These are phyloP conservation scores for Thalassoma bifasciatum DNA, from an alignment of 2,113 vertebrate species.

Conservation along the genomic window DNA sequence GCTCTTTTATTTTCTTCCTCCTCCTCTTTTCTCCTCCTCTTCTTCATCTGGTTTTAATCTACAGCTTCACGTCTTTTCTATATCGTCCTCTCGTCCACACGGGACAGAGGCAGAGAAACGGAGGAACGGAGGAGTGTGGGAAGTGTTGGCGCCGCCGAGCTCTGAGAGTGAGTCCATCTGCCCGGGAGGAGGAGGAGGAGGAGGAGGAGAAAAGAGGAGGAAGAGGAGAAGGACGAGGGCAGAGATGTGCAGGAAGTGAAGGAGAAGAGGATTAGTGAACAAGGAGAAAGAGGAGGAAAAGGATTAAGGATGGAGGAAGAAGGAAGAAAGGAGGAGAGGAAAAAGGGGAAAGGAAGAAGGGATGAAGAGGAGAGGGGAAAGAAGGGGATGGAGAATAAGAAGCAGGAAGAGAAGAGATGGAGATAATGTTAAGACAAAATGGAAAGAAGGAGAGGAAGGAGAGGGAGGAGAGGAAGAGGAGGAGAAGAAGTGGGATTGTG, in stretches of 20 bases:
- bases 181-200: conserved; percentile 37
- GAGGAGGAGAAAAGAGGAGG: neutral
- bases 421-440: no score
- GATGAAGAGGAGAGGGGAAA: no score
- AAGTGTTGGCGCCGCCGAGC: conserved; percentile 51
- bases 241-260: conserved; percentile 16
- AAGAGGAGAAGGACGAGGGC: conserved; percentile 3
- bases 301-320: no score
- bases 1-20: conserved; percentile 27
- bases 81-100: conserved; percentile 26
- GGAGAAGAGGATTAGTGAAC: no score
- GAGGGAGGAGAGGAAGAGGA: no score
- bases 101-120: conserved; percentile 40
- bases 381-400: no score
- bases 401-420: no score
- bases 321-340: no score
- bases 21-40: conserved; percentile 31
- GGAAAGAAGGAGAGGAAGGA: no score
- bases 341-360: no score
- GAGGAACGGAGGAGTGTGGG: conserved; percentile 59
- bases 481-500: no score
- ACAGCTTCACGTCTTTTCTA: conserved; percentile 30
- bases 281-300: no score
- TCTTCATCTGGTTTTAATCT: conserved; percentile 32
- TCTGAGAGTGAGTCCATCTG: conserved; percentile 64